Base-by-base conservation (phyloP, 2,888 invertebrate genomes). In the Tetanocera ferruginea region DNA sequence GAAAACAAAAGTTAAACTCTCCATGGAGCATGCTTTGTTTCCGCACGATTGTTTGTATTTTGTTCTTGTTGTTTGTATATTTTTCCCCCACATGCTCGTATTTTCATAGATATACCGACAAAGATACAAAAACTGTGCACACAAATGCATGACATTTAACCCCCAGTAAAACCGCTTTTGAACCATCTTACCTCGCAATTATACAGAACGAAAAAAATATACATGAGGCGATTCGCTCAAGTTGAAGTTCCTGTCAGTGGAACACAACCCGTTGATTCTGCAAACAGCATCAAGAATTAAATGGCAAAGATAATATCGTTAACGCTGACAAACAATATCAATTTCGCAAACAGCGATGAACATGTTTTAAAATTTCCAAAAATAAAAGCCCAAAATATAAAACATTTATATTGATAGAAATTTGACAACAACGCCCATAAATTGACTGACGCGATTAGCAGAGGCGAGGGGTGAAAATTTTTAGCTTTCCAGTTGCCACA, bases 61-160 rank as follows among this genome's bases (percentile, higher is more conserved):
- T 19, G 69, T 49, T n/a, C n/a, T n/a, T 11, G 17, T 34, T 31
- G 43, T 67, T 66, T 34, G 34, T 66, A 23, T 66, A n/a, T 66
- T 66, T 67, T 23, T 43, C n/a, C 9, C 23, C 6, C 67, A 67
- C 43, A 28, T 69, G 37, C 57, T 28, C 57, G 37, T 37, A 19
- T 55, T 43, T 60, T 72, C 19, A 60, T 28, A 72, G 72, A 72
- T 72, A 43, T 67, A 28, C 23, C 37, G 72, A 72, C 57, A 72
- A 57, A 72, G 19, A 66, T 66, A 57, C 57, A 71, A 31, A 57
- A 25, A 49, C 43, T 52, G 49, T 70, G 9, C 70, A 70, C 52
- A 70, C 70, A 55, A 55, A 55, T 37, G 60, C 72, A 57, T 72
- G 72, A 23, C 72, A 37, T 57, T 72, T 72, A 57, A 72, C 72